Base-by-base conservation (phyloP, 2,888 invertebrate species). In the Rhogogaster chlorosoma region DNA sequence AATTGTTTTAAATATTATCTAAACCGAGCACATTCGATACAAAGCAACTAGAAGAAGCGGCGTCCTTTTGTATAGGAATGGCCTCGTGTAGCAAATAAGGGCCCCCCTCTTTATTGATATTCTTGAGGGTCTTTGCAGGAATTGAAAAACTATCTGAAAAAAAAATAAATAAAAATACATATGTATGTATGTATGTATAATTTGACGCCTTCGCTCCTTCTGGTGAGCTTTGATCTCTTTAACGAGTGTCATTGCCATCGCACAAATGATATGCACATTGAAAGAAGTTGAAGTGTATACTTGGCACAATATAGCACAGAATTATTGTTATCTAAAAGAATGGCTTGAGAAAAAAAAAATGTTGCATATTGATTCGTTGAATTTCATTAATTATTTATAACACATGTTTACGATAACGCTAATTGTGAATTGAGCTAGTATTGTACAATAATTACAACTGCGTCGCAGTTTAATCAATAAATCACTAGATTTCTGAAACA, bases 1-100 rank as follows among this genome's bases (percentile, higher is more conserved):
- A 89, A 84, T 80, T 88, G 86, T 89, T 88, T 87, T 89, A 89
- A 85, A 86, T 84, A 80, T 53, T 53, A n/a, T 10, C 18, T 18
- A 61, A 38, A 83, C 36, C 18, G 38, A 80, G 61, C 80, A 80
- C 80, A 64, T 80, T 61, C 38, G 29, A 38, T 80, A 42, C 42
- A 80, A 32, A 64, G 64, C 38, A 38, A 80, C 64, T 61, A 80
- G 61, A 80, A 80, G 80, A 61, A 80, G 80, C 80, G 38, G 57
- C 18, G 38, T 22, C 61, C 12, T 80, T 53, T 49, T 77, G 29
- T 77, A 32, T 32, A 32, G 32, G 9, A 49, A 53, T 29, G 32
- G 53, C 29, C 29, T 77, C 26, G 9, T 15, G 77, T 36, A 2
- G 22, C 22, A 29, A 32, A 67, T 67, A 15, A 67, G 67, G 32